Evolutionary conservation across 2,797 vertebrate species (phyloP).

Genomic region (Sciaenops ocellatus): DNA sequence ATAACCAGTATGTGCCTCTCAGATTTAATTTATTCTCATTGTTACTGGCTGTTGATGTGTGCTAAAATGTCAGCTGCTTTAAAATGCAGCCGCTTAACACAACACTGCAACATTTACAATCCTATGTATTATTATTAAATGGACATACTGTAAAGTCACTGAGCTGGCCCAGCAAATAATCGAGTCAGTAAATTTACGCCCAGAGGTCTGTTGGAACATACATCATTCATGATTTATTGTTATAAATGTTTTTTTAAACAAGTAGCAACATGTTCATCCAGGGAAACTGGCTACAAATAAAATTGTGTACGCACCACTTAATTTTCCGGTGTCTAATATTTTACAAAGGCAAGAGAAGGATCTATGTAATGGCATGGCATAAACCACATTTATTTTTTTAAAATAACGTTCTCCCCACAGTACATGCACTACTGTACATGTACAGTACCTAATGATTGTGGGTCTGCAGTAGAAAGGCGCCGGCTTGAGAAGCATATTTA

Average conservation of each 20-base stretch:
- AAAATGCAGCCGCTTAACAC: neutral
- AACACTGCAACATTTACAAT: neutral
- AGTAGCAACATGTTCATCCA: neutral
- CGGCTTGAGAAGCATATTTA: slow-evolving; percentile 14
- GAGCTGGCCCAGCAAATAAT: neutral
- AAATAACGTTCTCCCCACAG: neutral
- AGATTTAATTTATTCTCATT: neutral
- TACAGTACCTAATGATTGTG: slow-evolving; percentile 1
- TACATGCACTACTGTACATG: neutral
- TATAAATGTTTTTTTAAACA: neutral
- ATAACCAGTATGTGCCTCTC: slow-evolving; percentile 2
- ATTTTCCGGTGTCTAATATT: neutral
- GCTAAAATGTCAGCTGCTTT: neutral
- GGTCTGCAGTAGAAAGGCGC: neutral
- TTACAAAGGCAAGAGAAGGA: neutral
- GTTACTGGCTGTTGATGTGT: neutral
- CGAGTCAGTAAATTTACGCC: neutral
- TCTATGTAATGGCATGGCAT: neutral
- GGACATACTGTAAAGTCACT: neutral
- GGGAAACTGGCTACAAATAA: slow-evolving; percentile 7
- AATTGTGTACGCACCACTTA: too few relatives aligned
- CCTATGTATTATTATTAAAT: neutral
- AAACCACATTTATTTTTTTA: neutral
- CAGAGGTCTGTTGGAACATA: neutral
- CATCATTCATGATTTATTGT: neutral